phyloP scores from a whole-genome alignment of 2,797 vertebrate genomes.

The Lithobates pipiens region DNA sequence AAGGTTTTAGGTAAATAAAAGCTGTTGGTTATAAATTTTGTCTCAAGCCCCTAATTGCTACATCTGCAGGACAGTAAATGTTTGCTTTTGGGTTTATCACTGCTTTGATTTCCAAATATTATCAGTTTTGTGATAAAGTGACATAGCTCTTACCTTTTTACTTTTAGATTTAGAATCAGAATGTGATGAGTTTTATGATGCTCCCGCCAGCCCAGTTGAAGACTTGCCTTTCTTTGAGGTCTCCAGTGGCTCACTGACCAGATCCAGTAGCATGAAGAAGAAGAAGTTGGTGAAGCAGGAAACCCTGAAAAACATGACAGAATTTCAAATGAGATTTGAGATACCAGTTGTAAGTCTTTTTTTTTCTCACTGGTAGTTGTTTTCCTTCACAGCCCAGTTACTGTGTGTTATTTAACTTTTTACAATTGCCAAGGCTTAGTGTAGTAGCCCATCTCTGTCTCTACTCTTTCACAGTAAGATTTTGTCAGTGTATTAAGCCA shows the following conservation, averaged over 20 bases:
- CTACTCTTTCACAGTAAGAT: not conserved
- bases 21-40: no score
- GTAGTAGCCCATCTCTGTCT: no score
- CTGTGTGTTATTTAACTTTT: no score
- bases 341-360: slow-evolving; percentile 84
- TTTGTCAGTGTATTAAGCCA: no score
- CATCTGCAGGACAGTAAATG: no score
- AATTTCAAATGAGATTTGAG: slow-evolving; percentile 87
- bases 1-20: no score
- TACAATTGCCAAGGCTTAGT: no score
- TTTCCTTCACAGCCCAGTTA: no score
- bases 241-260: slow-evolving; percentile 70
- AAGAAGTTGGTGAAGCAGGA: slow-evolving; percentile 76
- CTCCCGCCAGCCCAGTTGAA: slow-evolving; percentile 88
- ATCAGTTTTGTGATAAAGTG: not conserved
- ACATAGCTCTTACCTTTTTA: slow-evolving; percentile 7
- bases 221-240: slow-evolving; percentile 82
- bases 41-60: no score
- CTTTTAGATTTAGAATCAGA: slow-evolving; percentile 83
- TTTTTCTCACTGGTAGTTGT: not conserved
- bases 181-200: slow-evolving; percentile 92
- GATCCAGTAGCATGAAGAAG: slow-evolving; percentile 66
- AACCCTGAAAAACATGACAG: slow-evolving; percentile 88
- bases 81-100: no score
- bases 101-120: no score